Base-by-base conservation (phyloP, 2,113 vertebrate species). In the Erpornis zantholeuca region DNA sequence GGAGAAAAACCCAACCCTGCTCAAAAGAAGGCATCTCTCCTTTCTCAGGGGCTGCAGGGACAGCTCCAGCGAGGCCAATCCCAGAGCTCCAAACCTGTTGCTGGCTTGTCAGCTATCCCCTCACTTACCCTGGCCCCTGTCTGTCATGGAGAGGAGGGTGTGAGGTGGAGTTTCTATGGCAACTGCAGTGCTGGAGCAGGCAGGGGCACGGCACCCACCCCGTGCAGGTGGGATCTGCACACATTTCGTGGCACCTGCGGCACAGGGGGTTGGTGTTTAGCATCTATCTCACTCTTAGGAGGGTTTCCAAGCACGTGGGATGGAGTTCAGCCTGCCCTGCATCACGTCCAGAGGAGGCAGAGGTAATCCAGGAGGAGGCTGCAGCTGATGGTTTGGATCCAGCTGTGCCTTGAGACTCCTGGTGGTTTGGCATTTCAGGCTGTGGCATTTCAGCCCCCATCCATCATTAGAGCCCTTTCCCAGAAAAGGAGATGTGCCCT, bases 61-160 rank as follows among this genome's bases (percentile, higher is more conserved):
- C 80, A 82, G 90, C 69, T 25, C 31, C 54, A 57, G 40, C 0
- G 1, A 75, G 84, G 92, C 92, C 93, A 83, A 28, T 29, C 29
- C 84, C 81, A 57, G 31, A 60, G 35, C 11, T 5, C 70, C 4
- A 5, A 83, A 47, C 75, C 85, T 49, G 78, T 71, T 69, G 47
- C 66, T 66, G 1, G 8, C 65, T 89, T 70, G 38, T 83, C 31
- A 40, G 25, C 90, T 87, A 85, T 90, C 90, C 31, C 2, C 72
- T 92, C 79, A 9, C 69, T 95, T 89, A 81, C 87, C 71, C 90
- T 92, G 96, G 92, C 97, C 96, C 95, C 94, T 96, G 94, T 45
- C 96, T 92, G 9, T 97, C 96, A 78, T 88, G 68, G 63, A 86
- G 68, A 76, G 92, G 78, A 92, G 86, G 83, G 85, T 69, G 44